Evolutionary conservation across 53 echinoderm and acorn worm species (phyloP).

Genomic region (Apostichopus leukothele): DNA sequence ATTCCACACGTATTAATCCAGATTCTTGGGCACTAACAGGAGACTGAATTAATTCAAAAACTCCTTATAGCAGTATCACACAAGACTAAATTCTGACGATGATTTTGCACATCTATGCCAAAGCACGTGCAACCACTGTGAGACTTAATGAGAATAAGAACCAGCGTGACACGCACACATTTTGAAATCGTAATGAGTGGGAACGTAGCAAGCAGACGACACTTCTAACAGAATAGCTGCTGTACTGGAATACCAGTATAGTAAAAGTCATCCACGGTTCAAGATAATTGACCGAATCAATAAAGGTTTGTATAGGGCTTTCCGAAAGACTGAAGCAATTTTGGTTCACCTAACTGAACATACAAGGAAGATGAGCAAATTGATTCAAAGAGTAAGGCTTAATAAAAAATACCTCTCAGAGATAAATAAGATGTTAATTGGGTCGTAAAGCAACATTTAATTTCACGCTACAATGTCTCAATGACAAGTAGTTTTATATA

Average conservation of each 20-base stretch:
- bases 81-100: neutral
- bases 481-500: neutral
- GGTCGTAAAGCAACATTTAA: neutral
- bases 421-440: neutral
- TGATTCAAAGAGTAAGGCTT: constrained; percentile 5
- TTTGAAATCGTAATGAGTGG: neutral
- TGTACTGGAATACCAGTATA: neutral
- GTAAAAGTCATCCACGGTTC: constrained; percentile 20
- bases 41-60: neutral
- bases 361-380: constrained; percentile 31
- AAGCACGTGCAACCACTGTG: constrained; percentile 27
- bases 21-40: neutral
- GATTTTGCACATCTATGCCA: constrained; percentile 24
- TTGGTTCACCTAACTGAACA: neutral
- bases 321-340: constrained; percentile 20
- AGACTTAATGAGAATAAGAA: constrained; percentile 3
- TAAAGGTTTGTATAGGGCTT: constrained; percentile 17
- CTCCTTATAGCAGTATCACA: neutral
- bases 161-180: constrained; percentile 7
- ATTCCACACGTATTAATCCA: constrained; percentile 40
- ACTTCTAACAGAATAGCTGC: neutral
- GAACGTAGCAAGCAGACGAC: neutral
- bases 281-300: constrained; percentile 26
- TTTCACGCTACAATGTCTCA: neutral
- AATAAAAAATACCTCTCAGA: neutral